These are phyloP conservation scores for Andrena fulva DNA, from an alignment of 2,888 invertebrate genomes.

Conservation along the genomic window DNA sequence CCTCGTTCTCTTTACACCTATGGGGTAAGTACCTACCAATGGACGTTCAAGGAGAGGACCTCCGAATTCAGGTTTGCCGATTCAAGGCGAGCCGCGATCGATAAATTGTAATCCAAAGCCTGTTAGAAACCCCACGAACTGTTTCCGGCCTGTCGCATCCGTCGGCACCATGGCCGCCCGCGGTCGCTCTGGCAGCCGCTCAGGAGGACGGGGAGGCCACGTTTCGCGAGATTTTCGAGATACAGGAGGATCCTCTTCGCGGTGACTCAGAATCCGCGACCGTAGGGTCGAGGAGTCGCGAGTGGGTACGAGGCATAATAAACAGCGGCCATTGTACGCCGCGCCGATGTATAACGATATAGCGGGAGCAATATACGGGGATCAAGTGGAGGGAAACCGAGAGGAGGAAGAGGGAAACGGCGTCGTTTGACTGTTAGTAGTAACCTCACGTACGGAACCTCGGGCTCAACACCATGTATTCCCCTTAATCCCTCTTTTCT, in stretches of 20 bases:
- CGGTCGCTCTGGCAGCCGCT: conserved; percentile 14
- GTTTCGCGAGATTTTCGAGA: conserved; percentile 51
- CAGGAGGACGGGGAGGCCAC: background rate
- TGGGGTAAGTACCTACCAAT: too few species aligned
- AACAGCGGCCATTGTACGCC: conserved; percentile 27
- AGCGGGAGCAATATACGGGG: conserved; percentile 34
- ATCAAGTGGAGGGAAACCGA: conserved; percentile 23
- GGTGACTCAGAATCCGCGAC: conserved; percentile 64
- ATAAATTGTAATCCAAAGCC: conserved; percentile 21
- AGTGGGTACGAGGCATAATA: conserved; percentile 58
- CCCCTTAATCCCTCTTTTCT: conserved; percentile 60
- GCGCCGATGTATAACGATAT: conserved; percentile 20
- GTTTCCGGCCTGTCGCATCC: conserved; percentile 59
- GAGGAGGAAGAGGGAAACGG: conserved; percentile 23
- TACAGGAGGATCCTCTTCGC: conserved; percentile 7
- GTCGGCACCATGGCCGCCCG: background rate
- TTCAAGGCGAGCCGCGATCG: conserved; percentile 4
- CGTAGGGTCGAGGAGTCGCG: conserved; percentile 59
- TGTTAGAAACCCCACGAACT: conserved; percentile 10
- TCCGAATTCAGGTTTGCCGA: background rate
- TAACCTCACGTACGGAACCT: conserved; percentile 72
- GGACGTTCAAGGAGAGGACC: background rate
- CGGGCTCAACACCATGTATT: conserved; percentile 51
- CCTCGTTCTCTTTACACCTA: too few species aligned
- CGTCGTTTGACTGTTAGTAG: conserved; percentile 53